Evolutionary conservation across 1,140 invertebrate genomes (phyloP), one percentile per base, ranked within the genome.

Genomic region (Brachionus koreanus): DNA sequence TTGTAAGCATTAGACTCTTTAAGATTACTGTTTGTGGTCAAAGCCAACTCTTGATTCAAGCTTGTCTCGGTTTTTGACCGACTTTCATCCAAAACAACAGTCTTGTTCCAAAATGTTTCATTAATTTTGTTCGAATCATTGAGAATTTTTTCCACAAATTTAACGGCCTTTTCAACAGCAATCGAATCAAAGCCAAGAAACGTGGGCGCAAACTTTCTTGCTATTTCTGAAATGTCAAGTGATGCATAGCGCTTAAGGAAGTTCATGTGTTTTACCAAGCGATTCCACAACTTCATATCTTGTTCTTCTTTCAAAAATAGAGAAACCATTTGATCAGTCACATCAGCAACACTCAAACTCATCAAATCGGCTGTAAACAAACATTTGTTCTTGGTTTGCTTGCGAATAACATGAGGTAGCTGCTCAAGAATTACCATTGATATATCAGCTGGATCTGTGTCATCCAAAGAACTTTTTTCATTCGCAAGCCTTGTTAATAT

Each of bases 371-470:
- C 39, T 46, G 69, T 85, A 9, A 86, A 83, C 10, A 87, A 74
- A 35, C 87, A 82, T 83, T 85, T 85, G 46, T 82, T 84, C 25
- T 83, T 83, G 5, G 83, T 82, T 19, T 85, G 82, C 42, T 83
- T 84, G 23, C 84, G 69, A 3, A 86, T 83, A 13, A 87, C 83
- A 29, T 85, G 77, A 0, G 85, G 85, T 19, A 87, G 77, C 57
- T 87, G 85, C 57, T 87, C 86, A 61, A 86, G 43, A 19, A 87
- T 83, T 7, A 87, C 85, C 86, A 86, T 86, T 65, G 85, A 86
- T 9, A 86, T 83, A 63, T 84, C 42, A 49, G 84, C 85, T 25
- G 82, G 83, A 83, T 87, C 85, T 6, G 85, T 69, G 29, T 79
- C 83, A 19, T 57, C 57, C 42, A 87, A 16, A 25, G 82, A 82